Percentiles rank a stretch among this genome's conserved stretches.
Evolutionary conservation across 2,888 invertebrate species (phyloP).

Genomic region (Nomada lathburiana): DNA sequence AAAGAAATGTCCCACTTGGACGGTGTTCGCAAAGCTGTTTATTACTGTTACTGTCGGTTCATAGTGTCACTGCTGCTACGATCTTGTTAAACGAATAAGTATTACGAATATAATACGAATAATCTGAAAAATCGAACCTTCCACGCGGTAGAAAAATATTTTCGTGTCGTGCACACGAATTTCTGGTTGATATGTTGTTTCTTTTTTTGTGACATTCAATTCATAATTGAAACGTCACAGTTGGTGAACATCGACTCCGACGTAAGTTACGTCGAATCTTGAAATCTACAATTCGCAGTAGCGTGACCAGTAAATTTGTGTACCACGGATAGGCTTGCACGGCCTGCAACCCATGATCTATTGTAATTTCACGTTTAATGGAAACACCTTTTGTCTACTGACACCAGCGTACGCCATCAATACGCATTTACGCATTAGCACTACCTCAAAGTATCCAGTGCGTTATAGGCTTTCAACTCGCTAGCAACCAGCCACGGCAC

Average conservation of each 20-base stretch:
- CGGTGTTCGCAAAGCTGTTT: no score
- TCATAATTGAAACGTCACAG: neutral
- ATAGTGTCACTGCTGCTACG: no score
- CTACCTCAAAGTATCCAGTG: conserved; percentile 31
- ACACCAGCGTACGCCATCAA: conserved; percentile 41
- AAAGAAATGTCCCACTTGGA: no score
- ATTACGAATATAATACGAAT: no score
- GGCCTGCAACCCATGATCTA: neutral
- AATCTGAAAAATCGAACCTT: no score
- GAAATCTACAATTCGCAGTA: neutral
- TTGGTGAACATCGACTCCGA: neutral
- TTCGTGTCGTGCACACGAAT: no score
- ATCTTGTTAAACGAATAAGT: no score
- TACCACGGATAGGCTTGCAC: neutral
- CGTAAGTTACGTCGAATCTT: neutral
- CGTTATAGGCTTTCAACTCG: conserved; percentile 61
- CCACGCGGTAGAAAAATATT: no score
- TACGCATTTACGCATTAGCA: conserved; percentile 60
- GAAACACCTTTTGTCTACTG: conserved; percentile 27
- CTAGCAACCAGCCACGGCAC: conserved; percentile 31
- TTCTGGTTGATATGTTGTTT: no score
- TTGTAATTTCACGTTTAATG: conserved; percentile 33
- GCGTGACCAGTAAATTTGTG: neutral
- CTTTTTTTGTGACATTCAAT: neutral
- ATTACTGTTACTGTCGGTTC: no score